Base-by-base conservation (phyloP, 2,888 invertebrate genomes). In the Agonopterix subpropinquella region DNA sequence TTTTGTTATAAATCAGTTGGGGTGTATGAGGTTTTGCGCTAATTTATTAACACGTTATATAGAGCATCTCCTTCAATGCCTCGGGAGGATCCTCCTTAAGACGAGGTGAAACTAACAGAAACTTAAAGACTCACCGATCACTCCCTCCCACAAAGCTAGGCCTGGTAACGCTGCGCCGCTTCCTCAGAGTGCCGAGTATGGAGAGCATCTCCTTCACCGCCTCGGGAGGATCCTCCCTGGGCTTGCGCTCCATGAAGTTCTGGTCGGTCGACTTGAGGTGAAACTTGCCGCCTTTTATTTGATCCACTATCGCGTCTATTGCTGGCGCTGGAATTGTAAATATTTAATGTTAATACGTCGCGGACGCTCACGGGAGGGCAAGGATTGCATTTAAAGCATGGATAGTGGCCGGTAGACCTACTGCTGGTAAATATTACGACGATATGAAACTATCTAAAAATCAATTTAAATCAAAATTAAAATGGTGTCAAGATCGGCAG, bases 271-370 rank as follows among this genome's bases (percentile, higher is more conserved):
- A 89, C 64, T 91, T 91, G 18, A 94, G 78, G 0, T 92, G 93
- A 76, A 94, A 94, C 61, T 92, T 91, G 37, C 94, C 94, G 11
- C 93, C 92, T 73, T 94, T 94, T 46, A 94, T 93, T 67, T 93
- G 93, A 70, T 93, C 93, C 10, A 94, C 93, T 57, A 94, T 92
- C 11, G 93, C 93, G 67, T 93, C 93, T 58, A 94, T 93, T 1
- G 92, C 93, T n/a, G 88, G 89, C 8, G 88, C 84, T 68, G 63
- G 8, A 52, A 48, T 41, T n/a, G 8, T 9, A 11, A 45, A 45
- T 7, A 44, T 42, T 35, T 35, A 4, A 36, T 35, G 49, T 41
- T 18, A 18, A 18, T n/a, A n/a, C n/a, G n/a, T n/a, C n/a, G n/a
- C n/a, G n/a, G n/a, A n/a, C n/a, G n/a, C n/a, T n/a, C n/a, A n/a